Evolutionary conservation across 2,113 vertebrate genomes (phyloP).

Genomic region (Embiotoca jacksoni): DNA sequence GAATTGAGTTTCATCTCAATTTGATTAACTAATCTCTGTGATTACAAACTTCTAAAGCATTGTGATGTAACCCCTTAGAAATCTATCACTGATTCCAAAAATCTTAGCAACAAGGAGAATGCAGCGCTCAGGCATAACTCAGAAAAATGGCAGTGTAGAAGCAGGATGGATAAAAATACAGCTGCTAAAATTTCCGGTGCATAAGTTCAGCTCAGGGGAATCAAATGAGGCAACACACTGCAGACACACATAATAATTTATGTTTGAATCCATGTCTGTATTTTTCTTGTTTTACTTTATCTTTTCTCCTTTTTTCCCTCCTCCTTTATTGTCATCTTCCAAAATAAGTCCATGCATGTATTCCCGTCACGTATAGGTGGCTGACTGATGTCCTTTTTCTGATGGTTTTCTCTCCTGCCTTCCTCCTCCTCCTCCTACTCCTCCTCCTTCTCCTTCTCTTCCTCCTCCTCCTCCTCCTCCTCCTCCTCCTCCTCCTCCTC

Average conservation of each 20-base stretch:
- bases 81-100: neutral
- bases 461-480: neutral
- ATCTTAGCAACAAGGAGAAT: neutral
- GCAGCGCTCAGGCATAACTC: neutral
- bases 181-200: neutral
- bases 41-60: neutral
- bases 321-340: slow-evolving; percentile 3
- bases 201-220: neutral
- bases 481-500: slow-evolving; percentile 33
- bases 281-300: slow-evolving; percentile 3
- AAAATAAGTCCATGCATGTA: neutral
- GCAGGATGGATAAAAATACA: neutral
- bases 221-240: neutral
- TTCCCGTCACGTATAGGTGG: slow-evolving; percentile 20
- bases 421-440: no score
- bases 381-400: slow-evolving; percentile 41
- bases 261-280: neutral
- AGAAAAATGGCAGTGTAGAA: neutral
- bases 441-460: no score
- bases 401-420: neutral
- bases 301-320: neutral
- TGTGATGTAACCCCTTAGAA: neutral
- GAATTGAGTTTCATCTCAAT: neutral
- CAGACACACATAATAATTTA: neutral
- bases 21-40: neutral